Evolutionary conservation across 2,113 vertebrate genomes (phyloP), one percentile per base, ranked within the genome.

Genomic region (Numida meleagris): DNA sequence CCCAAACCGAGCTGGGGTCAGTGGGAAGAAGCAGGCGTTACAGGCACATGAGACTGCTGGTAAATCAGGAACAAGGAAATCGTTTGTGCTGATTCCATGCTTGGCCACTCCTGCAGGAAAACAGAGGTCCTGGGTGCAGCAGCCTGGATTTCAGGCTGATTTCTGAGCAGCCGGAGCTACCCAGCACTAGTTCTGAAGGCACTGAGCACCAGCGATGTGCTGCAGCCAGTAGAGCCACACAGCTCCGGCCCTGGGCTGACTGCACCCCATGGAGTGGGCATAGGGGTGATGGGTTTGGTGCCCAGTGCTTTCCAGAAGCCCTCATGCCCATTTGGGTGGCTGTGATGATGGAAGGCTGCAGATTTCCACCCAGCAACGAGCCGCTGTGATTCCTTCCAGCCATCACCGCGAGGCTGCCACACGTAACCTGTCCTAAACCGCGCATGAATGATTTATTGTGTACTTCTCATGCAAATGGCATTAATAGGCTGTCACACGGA

Each of bases 391-490:
- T 93, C 70, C 90, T 94, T 46, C 66, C 0, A 88, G 93, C 91
- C 91, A 94, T 89, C 95, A 86, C 93, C 63, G 91, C 63, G 95
- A 71, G 82, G 70, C 94, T 95, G 85, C 84, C 96, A 81, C 84
- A 93, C 82, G 86, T 94, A 95, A 96, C 93, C 95, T 95, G 96
- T 90, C 95, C 95, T 95, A 97, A 95, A 94, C 94, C 83, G 88
- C 61, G 88, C 93, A 93, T 94, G 95, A 94, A 94, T 95, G 91
- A 95, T 96, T 97, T 97, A 95, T 90, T 95, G 93, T 95, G 94
- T 95, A 90, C 90, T 94, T 95, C 91, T 94, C 93, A 97, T 96
- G 96, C 94, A 97, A 97, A 97, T 94, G 80, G 86, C 93, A 72
- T 86, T 95, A 95, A 96, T 95, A 96, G 96, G 88, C 90, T 95